Conservation (phyloP, 2,888 invertebrate species). For the Stenurella melanura region DNA sequence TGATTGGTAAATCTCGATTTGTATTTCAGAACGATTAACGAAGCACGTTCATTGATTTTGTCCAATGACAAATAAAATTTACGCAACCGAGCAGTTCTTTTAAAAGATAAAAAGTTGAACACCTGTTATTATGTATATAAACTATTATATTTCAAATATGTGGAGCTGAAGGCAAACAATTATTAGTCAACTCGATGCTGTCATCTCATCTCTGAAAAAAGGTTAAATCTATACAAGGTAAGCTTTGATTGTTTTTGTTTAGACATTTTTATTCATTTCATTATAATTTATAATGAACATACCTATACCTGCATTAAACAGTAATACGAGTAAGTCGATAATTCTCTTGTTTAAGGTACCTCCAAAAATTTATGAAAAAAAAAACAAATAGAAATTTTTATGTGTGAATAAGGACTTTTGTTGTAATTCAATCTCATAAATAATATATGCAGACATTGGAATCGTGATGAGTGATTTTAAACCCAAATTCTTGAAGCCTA, state of each 20-base stretch:
- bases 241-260: background rate
- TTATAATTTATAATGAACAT: too few species aligned
- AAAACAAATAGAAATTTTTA: background rate
- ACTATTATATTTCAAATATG: background rate
- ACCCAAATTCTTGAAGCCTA: constrained; percentile 71
- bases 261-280: too few species aligned
- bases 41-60: constrained; percentile 28
- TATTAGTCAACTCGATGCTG: background rate
- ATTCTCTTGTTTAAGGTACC: background rate
- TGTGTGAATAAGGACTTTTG: background rate
- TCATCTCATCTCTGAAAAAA: background rate
- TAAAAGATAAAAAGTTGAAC: background rate
- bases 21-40: too few species aligned
- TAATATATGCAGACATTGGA: constrained; percentile 1
- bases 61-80: constrained; percentile 9
- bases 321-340: background rate
- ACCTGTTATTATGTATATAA: background rate
- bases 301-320: too few species aligned
- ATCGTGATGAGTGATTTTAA: constrained; percentile 71
- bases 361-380: background rate
- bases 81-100: background rate
- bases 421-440: background rate
- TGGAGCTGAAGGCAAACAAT: constrained; percentile 24
- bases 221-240: background rate
- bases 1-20: too few species aligned